phyloP scores from a whole-genome alignment of 2,113 vertebrate genomes.

The Hydrochoerus hydrochaeris region DNA sequence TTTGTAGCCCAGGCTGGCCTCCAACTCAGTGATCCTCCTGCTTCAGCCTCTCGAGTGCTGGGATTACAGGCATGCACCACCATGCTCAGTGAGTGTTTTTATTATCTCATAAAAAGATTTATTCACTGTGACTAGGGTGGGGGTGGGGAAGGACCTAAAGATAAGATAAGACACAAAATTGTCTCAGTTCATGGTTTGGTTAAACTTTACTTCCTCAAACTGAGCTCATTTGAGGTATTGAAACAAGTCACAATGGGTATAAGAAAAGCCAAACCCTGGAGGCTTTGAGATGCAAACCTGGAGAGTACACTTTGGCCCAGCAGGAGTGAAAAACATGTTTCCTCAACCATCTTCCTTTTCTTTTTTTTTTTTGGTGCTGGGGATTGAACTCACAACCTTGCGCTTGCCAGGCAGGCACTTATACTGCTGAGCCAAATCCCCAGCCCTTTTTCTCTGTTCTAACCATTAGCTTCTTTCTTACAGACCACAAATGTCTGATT shows the following conservation, averaged over 20 bases:
- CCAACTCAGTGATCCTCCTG: no score
- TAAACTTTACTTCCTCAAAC: slow-evolving; percentile 25
- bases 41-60: no score
- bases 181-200: slow-evolving; percentile 30
- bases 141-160: no score
- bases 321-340: neutral
- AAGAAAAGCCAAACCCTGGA: neutral
- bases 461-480: slow-evolving; percentile 32
- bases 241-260: neutral
- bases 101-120: neutral
- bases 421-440: no score
- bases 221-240: slow-evolving; percentile 8
- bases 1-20: no score
- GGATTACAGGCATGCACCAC: no score
- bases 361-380: no score
- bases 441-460: neutral
- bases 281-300: slow-evolving; percentile 33
- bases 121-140: neutral
- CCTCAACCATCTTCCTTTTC: neutral
- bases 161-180: neutral
- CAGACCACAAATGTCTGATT: slow-evolving; percentile 19
- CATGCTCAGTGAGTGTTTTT: neutral
- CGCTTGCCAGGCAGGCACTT: no score
- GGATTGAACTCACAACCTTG: no score
- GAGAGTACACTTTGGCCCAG: neutral